Conservation (phyloP, 2,888 invertebrate genomes). For the Mantis religiosa region DNA sequence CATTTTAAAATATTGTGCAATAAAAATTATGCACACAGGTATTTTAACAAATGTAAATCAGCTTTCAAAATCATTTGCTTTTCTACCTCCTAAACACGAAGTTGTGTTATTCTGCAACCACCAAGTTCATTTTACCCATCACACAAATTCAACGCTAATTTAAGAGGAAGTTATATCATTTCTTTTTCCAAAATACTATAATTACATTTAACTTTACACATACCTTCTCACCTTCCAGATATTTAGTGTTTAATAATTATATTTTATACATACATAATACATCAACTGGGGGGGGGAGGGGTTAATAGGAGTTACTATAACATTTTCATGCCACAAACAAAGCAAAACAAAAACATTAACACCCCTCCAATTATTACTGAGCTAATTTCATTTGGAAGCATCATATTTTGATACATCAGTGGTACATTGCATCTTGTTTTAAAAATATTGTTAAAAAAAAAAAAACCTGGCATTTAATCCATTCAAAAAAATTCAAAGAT, state of each 20-base stretch:
- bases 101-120: not conserved
- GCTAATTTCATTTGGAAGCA: not conserved
- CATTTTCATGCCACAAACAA: not conserved
- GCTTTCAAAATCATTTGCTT: not conserved
- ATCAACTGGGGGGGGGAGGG: not conserved
- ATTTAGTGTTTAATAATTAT: not conserved
- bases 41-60: not conserved
- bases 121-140: not conserved
- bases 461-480: not conserved
- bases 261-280: not conserved
- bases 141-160: slow-evolving; percentile 24
- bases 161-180: slow-evolving; percentile 30
- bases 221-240: not conserved
- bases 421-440: not conserved
- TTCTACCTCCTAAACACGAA: not conserved
- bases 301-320: not conserved
- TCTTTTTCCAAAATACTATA: slow-evolving; percentile 3
- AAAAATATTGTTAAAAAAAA: not conserved
- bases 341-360: not conserved
- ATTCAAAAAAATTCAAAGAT: not conserved
- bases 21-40: not conserved
- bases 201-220: not conserved
- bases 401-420: not conserved
- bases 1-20: not conserved
- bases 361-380: not conserved